Evolutionary conservation across 2,888 invertebrate genomes (phyloP), one percentile per base, ranked within the genome.

Genomic region (Aphrophora alni): DNA sequence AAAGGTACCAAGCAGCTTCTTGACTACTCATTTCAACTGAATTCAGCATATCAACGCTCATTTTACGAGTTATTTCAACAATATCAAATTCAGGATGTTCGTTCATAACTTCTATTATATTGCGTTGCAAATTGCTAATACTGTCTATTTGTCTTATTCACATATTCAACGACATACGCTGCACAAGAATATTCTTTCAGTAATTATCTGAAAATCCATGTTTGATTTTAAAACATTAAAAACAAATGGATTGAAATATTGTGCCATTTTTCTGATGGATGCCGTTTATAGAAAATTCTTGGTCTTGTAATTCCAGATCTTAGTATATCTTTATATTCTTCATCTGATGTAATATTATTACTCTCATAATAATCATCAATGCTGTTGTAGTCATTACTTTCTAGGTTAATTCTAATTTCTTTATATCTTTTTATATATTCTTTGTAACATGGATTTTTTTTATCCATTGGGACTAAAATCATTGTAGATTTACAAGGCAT

Each of bases 1-100:
- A 82, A 1, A 89, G 82, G 86, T 87, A 89, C 88, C 88, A 89
- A 78, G 89, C 89, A 74, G 88, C 88, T 85, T 89, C 88, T 87
- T 89, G 88, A 25, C 26, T 51, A 51, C 28, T 26, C 84, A 88
- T 87, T 82, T 88, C 88, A 38, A 86, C 84, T 33, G 77, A 76
- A 81, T 88, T 87, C 0, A 88, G 82, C 51, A 88, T 71, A 59
- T 87, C 75, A 3, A 87, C 79, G 81, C 87, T 84, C 59, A 87
- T 82, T 83, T 85, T 86, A 81, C 83, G 84, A 2, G 85, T 85
- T 0, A 85, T 80, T 21, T 86, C 86, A 4, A 86, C 82, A 14
- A 85, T 83, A 74, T 88, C 86, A 44, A 86, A 86, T 59, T 88
- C 87, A 3, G 87, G 88, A 85, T 88, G 83, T 82, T 88, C 84